Evolutionary conservation across 2,113 vertebrate species (phyloP).

Genomic region (Parus major): DNA sequence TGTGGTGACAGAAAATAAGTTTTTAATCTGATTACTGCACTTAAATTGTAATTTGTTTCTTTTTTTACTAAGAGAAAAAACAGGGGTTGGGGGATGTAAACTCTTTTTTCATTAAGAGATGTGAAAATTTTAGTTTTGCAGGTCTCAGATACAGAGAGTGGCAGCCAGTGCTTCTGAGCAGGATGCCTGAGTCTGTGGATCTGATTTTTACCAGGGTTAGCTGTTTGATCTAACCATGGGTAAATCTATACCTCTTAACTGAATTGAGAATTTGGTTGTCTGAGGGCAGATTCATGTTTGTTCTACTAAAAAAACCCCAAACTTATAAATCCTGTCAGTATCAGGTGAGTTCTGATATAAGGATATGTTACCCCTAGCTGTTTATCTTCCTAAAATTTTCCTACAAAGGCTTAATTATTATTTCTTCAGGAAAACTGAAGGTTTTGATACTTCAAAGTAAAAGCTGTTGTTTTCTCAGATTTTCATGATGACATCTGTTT

Average conservation of each 20-base stretch:
- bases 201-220: neutral
- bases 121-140: neutral
- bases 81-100: accelerated
- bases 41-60: neutral
- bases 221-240: neutral
- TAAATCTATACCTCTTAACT: neutral
- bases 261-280: neutral
- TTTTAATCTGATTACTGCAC: neutral
- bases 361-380: neutral
- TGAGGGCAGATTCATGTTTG: neutral
- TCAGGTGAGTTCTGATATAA: neutral
- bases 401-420: neutral
- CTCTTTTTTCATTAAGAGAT: neutral
- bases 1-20: neutral
- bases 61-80: neutral
- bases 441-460: neutral
- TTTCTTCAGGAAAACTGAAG: neutral
- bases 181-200: neutral
- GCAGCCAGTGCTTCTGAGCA: neutral
- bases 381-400: neutral
- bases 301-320: neutral
- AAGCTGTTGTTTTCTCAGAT: neutral
- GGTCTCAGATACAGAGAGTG: neutral
- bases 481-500: neutral
- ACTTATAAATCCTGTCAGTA: neutral